Base-by-base conservation (phyloP, 2,113 vertebrate genomes). In the Laterallus jamaicensis region DNA sequence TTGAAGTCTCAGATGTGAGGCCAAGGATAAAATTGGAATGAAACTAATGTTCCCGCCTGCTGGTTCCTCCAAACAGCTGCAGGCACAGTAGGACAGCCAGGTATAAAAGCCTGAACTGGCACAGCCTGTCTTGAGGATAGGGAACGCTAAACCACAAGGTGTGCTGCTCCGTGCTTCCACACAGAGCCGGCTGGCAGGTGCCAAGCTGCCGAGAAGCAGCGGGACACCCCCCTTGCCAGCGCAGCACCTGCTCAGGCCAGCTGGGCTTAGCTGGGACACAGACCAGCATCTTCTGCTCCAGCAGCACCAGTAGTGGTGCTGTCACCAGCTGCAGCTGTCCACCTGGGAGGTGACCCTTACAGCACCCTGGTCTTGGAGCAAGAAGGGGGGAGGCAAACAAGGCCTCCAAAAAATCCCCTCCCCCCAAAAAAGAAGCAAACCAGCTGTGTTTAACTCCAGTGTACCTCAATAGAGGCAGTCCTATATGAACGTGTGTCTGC, bases 11-110 rank as follows among this genome's bases (percentile, higher is more conserved):
- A 96, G 96, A 95, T 91, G 87, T 82, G 84, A 82, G 89, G 94
- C 93, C 96, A 96, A 97, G 84, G 93, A 91, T 91, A 87, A 93
- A 97, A 93, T 44, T 89, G 93, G 91, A 96, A 91, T n/a, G 89
- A 96, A 96, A 88, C 89, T 89, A 58, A 92, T 62, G 87, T 71
- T 95, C 87, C 84, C 56, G 69, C 87, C 93, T 86, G 93, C 88
- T 59, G 88, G 82, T 83, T 96, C 94, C 91, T 95, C 89, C 95
- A 91, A 97, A 94, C 50, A 86, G 90, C 96, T 44, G 78, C 78
- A 79, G 93, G 93, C 89, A 0, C 17, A 37, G 75, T 68, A 25
- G 87, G 82, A 84, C 1, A 4, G 93, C 81, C 93, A 87, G 93
- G 91, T 95, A 92, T 79, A 75, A 89, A 96, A 91, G 69, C 68